Percentiles rank a stretch among this genome's conserved stretches.
Evolutionary conservation across 2,888 invertebrate species (phyloP).

Genomic region (Chaetoderma sp.): DNA sequence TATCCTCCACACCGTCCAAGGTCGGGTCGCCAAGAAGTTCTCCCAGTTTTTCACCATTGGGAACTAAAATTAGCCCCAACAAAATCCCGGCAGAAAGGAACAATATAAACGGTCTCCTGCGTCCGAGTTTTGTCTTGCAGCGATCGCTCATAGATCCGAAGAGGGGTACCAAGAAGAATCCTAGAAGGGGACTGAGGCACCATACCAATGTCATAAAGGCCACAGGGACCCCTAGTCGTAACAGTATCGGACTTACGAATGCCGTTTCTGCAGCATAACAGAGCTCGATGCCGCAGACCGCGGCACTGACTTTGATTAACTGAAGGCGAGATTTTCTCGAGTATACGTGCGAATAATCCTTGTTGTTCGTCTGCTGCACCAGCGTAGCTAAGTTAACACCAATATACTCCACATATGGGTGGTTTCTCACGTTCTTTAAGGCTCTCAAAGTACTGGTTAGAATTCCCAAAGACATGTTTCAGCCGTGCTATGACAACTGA

Average conservation of each 20-base stretch:
- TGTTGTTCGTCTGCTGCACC: conserved; percentile 32
- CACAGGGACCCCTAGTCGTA: conserved; percentile 91
- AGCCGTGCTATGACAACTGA: no score
- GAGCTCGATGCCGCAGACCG: conserved; percentile 97
- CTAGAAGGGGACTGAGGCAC: conserved; percentile 93
- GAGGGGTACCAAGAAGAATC: conserved; percentile 93
- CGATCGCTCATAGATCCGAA: conserved; percentile 93
- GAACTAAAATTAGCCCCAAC: conserved; percentile 88
- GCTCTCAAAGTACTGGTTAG: conserved; percentile 55
- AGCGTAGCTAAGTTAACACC: conserved; percentile 40
- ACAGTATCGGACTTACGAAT: conserved; percentile 92
- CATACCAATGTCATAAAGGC: conserved; percentile 95
- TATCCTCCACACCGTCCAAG: no score
- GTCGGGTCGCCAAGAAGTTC: conserved; percentile 86
- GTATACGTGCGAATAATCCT: conserved; percentile 40
- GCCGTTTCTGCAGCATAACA: conserved; percentile 98
- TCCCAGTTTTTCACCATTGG: conserved; percentile 90
- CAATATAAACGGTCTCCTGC: conserved; percentile 92
- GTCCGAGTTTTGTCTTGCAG: conserved; percentile 83
- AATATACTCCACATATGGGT: conserved; percentile 39
- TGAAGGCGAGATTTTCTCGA: conserved; percentile 69
- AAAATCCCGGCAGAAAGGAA: conserved; percentile 89
- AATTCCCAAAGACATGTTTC: conserved; percentile 60
- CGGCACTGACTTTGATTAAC: conserved; percentile 88
- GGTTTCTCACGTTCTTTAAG: conserved; percentile 51